phyloP scores from a whole-genome alignment of 2,113 vertebrate species.

The Pleuronectes platessa region DNA sequence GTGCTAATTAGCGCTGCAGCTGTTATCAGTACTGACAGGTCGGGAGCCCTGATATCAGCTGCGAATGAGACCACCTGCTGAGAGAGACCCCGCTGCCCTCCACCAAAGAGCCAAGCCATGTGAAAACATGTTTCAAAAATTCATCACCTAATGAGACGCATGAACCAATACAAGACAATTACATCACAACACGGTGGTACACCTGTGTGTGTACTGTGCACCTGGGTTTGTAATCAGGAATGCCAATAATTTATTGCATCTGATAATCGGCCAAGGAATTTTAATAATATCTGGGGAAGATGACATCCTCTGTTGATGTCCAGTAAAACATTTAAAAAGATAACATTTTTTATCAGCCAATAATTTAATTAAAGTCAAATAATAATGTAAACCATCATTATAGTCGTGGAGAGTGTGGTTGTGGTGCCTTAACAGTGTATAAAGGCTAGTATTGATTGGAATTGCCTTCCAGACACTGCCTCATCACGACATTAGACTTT shows the following conservation, averaged over 20 bases:
- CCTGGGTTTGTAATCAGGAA: background rate
- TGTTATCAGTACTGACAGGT: conserved; percentile 49
- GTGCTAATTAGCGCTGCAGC: conserved; percentile 57
- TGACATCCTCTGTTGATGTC: background rate
- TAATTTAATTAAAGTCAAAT: conserved; percentile 15
- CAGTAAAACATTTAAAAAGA: background rate
- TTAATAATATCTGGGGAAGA: conserved; percentile 4
- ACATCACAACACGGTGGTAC: background rate
- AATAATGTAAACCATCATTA: conserved; percentile 17
- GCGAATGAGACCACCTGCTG: conserved; percentile 61
- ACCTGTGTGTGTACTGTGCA: background rate
- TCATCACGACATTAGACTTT: conserved; percentile 72
- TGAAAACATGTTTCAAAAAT: conserved; percentile 48
- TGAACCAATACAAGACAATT: background rate
- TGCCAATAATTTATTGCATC: background rate
- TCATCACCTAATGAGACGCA: conserved; percentile 29
- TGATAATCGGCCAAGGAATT: background rate
- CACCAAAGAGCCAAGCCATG: conserved; percentile 42
- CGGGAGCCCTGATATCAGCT: conserved; percentile 36
- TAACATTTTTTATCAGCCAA: conserved; percentile 6
- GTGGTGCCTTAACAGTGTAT: conserved; percentile 22
- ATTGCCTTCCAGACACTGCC: conserved; percentile 65
- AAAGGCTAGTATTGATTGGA: conserved; percentile 68
- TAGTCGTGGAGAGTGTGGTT: background rate
- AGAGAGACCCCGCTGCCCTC: conserved; percentile 34